Evolutionary conservation across 2,113 vertebrate species (phyloP).

Genomic region (Beaufortia kweichowensis): DNA sequence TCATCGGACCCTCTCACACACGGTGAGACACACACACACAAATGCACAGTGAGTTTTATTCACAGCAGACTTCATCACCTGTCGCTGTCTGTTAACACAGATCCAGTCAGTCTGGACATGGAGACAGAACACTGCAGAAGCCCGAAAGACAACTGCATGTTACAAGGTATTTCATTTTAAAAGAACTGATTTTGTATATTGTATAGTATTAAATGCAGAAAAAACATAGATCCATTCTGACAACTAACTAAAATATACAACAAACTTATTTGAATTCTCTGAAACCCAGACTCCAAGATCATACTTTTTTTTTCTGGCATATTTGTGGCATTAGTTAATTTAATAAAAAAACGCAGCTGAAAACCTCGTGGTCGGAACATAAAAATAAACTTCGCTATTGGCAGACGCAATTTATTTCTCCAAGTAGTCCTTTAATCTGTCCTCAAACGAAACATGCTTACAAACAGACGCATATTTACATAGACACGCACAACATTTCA

Average conservation of each 20-base stretch:
- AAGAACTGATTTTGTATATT: background rate
- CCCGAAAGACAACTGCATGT: constrained; percentile 18
- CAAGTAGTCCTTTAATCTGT: background rate
- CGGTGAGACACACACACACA: constrained; percentile 38
- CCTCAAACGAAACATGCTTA: background rate
- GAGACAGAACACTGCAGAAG: constrained; percentile 32
- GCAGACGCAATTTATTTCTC: no score
- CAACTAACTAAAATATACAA: no score
- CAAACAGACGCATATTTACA: background rate
- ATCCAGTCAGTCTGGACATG: constrained; percentile 38
- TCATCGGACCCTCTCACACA: constrained; percentile 47
- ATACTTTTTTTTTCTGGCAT: no score
- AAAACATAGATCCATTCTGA: no score
- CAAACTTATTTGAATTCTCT: no score
- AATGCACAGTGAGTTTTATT: constrained; percentile 67
- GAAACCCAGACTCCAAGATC: no score
- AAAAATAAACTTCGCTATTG: no score
- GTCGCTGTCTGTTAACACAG: constrained; percentile 37
- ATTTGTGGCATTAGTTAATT: no score
- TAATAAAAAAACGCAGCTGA: no score
- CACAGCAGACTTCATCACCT: constrained; percentile 68
- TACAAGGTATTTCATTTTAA: constrained; percentile 23
- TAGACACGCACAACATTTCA: constrained; percentile 1
- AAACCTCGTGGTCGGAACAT: no score
- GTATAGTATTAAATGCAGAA: no score